These are phyloP conservation scores for Pseudocheirus occidentalis DNA, from an alignment of 2,797 vertebrate species.

Conservation along the genomic window DNA sequence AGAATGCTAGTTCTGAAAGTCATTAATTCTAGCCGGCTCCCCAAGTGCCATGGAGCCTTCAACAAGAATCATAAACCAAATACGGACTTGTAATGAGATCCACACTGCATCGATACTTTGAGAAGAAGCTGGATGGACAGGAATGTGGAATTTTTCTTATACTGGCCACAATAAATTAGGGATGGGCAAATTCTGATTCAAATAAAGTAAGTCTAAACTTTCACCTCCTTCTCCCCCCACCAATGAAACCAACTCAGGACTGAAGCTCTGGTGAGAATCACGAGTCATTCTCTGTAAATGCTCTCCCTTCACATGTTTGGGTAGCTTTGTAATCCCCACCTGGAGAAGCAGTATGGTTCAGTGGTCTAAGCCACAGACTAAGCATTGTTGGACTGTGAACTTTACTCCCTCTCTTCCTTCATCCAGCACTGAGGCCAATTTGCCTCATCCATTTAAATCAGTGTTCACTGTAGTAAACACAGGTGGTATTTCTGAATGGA, in stretches of 20 bases:
- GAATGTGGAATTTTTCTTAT: slow-evolving; percentile 51
- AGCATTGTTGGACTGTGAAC: background rate
- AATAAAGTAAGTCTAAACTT: slow-evolving; percentile 36
- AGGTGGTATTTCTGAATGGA: background rate
- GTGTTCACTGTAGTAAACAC: background rate
- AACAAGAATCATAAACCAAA: slow-evolving; percentile 46
- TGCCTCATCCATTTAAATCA: background rate
- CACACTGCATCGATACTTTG: background rate
- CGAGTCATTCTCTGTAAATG: background rate
- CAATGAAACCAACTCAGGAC: background rate
- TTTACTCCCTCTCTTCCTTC: background rate
- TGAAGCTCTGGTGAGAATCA: background rate
- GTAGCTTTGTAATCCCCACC: background rate
- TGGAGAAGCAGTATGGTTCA: background rate
- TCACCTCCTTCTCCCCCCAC: slow-evolving; percentile 24
- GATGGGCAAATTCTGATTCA: slow-evolving; percentile 72
- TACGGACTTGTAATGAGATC: slow-evolving; percentile 30
- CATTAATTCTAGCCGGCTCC: background rate
- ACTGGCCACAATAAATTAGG: slow-evolving; percentile 44
- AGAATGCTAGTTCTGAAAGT: background rate
- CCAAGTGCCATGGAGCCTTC: background rate
- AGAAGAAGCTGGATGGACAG: background rate
- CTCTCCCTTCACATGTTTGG: background rate
- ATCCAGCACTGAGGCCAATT: slow-evolving; percentile 24
- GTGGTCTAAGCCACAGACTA: background rate